Evolutionary conservation across 2,113 vertebrate genomes (phyloP).

Genomic region (Brienomyrus brachyistius): DNA sequence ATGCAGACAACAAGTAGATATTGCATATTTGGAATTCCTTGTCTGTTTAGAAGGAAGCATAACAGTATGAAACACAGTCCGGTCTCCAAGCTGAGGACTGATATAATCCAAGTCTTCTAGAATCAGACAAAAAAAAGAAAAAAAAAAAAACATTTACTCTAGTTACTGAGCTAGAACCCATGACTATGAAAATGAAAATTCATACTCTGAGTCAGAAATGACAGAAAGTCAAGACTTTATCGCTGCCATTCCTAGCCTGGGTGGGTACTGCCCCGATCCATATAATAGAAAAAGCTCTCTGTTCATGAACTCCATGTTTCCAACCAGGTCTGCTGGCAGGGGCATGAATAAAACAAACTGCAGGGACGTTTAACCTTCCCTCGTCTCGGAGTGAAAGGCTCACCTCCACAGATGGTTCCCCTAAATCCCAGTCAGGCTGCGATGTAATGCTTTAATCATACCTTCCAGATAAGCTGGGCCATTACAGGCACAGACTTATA

Average conservation of each 20-base stretch:
- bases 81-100: not conserved
- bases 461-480: not conserved
- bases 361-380: not conserved
- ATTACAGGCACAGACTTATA: not conserved
- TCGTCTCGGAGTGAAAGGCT: not conserved
- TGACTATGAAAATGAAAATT: not conserved
- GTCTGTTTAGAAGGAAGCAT: not conserved
- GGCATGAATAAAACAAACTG: not conserved
- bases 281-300: not conserved
- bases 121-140: not conserved
- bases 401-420: not conserved
- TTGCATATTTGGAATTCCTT: not conserved
- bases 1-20: not conserved
- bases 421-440: not conserved
- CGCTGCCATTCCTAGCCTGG: not conserved
- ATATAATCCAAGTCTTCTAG: not conserved
- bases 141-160: not conserved
- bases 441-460: not conserved
- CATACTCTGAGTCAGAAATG: not conserved
- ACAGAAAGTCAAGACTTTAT: not conserved
- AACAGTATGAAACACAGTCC: not conserved
- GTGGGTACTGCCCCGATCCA: not conserved
- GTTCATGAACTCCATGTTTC: conserved; percentile 6
- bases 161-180: not conserved
- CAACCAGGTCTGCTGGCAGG: not conserved